Conservation (phyloP, 2,113 vertebrate genomes). For the Bostrychus sinensis region DNA sequence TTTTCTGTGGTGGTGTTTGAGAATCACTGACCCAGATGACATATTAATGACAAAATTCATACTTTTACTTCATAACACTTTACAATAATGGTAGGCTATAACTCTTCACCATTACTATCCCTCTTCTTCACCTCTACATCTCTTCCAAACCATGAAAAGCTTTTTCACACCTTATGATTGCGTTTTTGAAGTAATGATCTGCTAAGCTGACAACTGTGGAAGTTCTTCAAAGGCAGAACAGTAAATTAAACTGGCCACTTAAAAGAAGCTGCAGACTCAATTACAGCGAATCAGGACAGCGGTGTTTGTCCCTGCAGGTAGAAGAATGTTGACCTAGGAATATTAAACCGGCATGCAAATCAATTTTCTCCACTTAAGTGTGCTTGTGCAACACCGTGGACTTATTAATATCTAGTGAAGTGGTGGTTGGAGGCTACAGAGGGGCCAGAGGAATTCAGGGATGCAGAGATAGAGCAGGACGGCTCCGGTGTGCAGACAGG, state of each 20-base stretch:
- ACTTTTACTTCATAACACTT: no score
- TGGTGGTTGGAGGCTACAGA: constrained; percentile 44
- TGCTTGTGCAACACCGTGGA: constrained; percentile 31
- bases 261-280: no score
- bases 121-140: no score
- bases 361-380: constrained; percentile 10
- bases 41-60: no score
- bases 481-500: constrained; percentile 70
- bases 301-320: neutral
- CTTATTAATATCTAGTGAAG: constrained; percentile 40
- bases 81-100: no score
- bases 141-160: no score
- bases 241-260: neutral
- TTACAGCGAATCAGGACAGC: neutral
- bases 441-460: constrained; percentile 66
- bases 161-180: no score
- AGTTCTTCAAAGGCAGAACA: neutral
- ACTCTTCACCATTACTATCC: no score
- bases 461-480: constrained; percentile 58
- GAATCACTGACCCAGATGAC: no score
- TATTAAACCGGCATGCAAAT: constrained; percentile 8
- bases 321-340: neutral
- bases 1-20: no score
- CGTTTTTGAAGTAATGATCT: neutral
- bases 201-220: neutral